Evolutionary conservation across 2,113 vertebrate genomes (phyloP).

Genomic region (Tenebrosternarchus preto): DNA sequence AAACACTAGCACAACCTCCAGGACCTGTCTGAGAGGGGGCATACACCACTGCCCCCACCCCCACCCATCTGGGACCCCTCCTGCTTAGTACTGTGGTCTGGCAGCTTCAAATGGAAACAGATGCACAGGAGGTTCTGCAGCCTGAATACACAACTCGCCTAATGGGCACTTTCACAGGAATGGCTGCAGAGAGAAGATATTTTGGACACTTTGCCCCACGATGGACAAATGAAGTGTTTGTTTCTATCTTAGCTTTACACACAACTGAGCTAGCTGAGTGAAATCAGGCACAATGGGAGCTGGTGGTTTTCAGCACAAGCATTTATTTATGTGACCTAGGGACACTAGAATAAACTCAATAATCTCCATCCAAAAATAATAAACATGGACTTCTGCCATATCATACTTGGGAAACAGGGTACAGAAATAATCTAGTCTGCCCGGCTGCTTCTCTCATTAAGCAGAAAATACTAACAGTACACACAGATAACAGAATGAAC

Average conservation of each 20-base stretch:
- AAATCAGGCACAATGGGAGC: neutral
- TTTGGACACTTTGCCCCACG: neutral
- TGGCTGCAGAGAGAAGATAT: slow-evolving; percentile 20
- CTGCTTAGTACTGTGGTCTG: neutral
- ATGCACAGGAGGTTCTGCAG: neutral
- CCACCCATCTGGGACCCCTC: neutral
- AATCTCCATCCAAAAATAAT: neutral
- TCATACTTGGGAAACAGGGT: neutral
- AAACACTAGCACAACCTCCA: neutral
- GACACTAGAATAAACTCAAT: neutral
- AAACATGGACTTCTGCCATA: neutral
- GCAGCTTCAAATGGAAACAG: slow-evolving; percentile 33
- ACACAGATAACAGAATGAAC: neutral
- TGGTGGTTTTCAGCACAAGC: neutral
- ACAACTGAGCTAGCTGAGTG: neutral
- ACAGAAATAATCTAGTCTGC: neutral
- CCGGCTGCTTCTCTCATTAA: neutral
- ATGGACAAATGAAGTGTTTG: neutral
- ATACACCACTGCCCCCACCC: too few relatives aligned
- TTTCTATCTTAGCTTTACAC: slow-evolving; percentile 12
- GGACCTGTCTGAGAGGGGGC: neutral
- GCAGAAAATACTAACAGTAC: neutral
- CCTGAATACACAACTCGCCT: slow-evolving; percentile 34
- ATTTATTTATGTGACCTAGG: neutral
- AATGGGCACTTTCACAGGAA: slow-evolving; percentile 21